Base-by-base conservation (phyloP, 2,888 invertebrate species). In the Caenorhabditis sp. region DNA sequence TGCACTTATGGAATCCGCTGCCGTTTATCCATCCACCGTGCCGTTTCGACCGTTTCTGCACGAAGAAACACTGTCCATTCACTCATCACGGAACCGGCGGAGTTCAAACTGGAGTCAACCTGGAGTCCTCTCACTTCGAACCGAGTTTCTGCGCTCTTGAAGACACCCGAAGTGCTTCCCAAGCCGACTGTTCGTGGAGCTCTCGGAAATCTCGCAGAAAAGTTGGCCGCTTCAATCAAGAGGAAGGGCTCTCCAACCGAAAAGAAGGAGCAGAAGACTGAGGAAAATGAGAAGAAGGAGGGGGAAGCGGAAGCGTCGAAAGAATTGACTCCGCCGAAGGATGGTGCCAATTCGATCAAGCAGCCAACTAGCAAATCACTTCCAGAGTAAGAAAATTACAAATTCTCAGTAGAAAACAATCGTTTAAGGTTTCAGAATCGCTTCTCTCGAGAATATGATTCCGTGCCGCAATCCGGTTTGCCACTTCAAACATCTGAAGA, bases 1-100 rank as follows among this genome's bases (percentile, higher is more conserved):
- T 98, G 97, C 90, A 94, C 93, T 87, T 97, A 93, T 91, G 95
- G 95, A 3, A 92, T 94, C 43, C 92, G 93, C 87, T 98, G 97
- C 90, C 92, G 94, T 97, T 94, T 91, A 92, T 93, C 41, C 98
- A 98, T 92, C 98, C 98, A 1, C 52, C 73, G 8, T 77, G 77
- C 24, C 53, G 62, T n/a, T 77, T 55, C 48, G 77, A 77, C 24
- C 61, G 58, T 17, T 71, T 52, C 45, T 77, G 77, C 48, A 71
- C 65, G n/a, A 77, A 77, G 48, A 77, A 77, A n/a, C 71, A 65
- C 30, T 77, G 77, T 27, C 65, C 71, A 8, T 77, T 32, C 59
- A 55, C 63, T 20, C 77, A 77, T 56, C 55, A 71, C 11, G 71
- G 71, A 35, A 71, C 71, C 9, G 77, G 77, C 17, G 77, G 77